Evolutionary conservation across 2,113 vertebrate species (phyloP).

Genomic region (Catharus fuscescens): DNA sequence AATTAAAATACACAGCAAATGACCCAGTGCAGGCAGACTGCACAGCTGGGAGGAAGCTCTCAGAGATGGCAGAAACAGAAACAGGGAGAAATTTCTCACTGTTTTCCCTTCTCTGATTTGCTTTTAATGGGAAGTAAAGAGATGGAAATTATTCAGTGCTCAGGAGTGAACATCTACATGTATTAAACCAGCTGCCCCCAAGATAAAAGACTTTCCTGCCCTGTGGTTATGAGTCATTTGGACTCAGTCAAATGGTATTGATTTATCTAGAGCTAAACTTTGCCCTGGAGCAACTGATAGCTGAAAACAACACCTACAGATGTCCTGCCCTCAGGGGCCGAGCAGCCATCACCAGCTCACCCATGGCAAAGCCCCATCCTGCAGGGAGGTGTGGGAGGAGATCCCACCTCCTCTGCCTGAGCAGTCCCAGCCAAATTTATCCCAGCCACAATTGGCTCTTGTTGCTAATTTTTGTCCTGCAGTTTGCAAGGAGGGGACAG

Average conservation of each 20-base stretch:
- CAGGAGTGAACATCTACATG: conserved; percentile 23
- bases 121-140: conserved; percentile 38
- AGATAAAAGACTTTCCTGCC: conserved; percentile 46
- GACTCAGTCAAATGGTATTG: background rate
- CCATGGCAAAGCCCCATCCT: background rate
- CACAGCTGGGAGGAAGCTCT: background rate
- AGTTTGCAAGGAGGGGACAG: background rate
- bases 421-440: background rate
- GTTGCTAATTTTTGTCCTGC: background rate
- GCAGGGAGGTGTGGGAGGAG: background rate
- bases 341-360: background rate
- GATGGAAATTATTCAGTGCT: conserved; percentile 24
- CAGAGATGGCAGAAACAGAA: background rate
- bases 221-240: conserved; percentile 42
- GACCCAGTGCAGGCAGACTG: background rate
- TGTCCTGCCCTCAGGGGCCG: background rate
- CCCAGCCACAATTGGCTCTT: background rate
- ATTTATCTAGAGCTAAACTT: conserved; percentile 44
- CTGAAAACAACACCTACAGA: background rate
- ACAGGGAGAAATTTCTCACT: background rate
- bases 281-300: background rate
- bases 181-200: background rate
- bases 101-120: conserved; percentile 1
- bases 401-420: background rate
- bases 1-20: background rate